Conservation (phyloP, 2,888 invertebrate genomes). For the Apamea sordens region DNA sequence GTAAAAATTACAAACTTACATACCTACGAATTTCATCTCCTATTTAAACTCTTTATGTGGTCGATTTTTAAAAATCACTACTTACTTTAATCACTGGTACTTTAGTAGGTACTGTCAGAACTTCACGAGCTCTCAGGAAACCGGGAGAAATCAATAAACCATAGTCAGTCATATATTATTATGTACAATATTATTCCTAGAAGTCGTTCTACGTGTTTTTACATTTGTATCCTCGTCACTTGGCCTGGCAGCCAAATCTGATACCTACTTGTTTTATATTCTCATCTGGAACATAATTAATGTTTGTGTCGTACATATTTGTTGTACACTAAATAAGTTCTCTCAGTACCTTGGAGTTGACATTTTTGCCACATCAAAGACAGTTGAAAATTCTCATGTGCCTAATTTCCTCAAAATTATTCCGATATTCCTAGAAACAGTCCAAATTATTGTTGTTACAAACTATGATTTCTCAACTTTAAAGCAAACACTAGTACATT, state of each 20-base stretch:
- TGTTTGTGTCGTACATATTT: background rate
- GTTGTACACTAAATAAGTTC: too few relatives aligned
- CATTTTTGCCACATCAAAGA: background rate
- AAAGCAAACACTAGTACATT: background rate
- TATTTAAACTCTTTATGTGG: background rate
- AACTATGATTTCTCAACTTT: background rate
- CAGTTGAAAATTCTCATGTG: background rate
- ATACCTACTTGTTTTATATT: background rate
- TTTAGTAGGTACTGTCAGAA: background rate
- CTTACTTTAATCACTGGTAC: background rate
- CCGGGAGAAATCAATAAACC: background rate
- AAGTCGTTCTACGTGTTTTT: background rate
- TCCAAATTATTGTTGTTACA: background rate
- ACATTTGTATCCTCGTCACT: background rate
- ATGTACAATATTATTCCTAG: background rate
- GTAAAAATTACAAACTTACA: background rate
- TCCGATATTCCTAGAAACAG: background rate
- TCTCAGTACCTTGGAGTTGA: background rate
- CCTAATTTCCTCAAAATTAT: background rate
- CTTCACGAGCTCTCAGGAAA: background rate
- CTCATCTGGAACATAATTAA: background rate
- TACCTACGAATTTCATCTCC: background rate
- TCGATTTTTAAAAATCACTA: background rate
- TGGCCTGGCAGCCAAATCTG: background rate
- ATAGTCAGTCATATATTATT: background rate